Evolutionary conservation across 2,888 invertebrate species (phyloP).

Genomic region (Euplexia lucipara): DNA sequence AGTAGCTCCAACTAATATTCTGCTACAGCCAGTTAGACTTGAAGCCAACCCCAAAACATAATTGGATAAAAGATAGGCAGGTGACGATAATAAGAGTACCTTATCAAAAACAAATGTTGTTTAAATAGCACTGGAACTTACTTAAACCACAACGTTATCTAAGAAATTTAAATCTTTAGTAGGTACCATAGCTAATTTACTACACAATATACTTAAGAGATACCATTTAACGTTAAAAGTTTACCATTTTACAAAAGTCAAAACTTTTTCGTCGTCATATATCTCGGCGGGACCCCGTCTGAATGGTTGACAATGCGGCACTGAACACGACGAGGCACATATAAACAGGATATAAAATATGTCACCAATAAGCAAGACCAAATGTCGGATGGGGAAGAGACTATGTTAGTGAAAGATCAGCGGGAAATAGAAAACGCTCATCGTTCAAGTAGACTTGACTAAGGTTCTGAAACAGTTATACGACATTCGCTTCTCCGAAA

Average conservation of each 20-base stretch:
- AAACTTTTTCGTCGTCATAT: conserved; percentile 65
- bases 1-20: too few relatives aligned
- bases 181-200: neutral
- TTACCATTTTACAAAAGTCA: conserved; percentile 31
- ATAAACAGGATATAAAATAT: conserved; percentile 84
- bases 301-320: conserved; percentile 75
- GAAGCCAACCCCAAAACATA: too few relatives aligned
- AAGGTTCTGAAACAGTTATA: too few relatives aligned
- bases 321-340: conserved; percentile 66
- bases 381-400: conserved; percentile 66
- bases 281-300: conserved; percentile 57
- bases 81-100: too few relatives aligned
- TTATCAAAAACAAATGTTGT: too few relatives aligned
- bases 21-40: too few relatives aligned
- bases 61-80: too few relatives aligned
- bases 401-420: conserved; percentile 14
- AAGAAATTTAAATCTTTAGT: neutral
- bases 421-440: conserved; percentile 5
- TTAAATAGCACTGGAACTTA: too few relatives aligned
- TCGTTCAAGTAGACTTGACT: too few relatives aligned
- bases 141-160: too few relatives aligned
- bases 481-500: too few relatives aligned
- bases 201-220: neutral
- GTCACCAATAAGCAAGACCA: conserved; percentile 78
- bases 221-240: conserved; percentile 34